phyloP scores from a whole-genome alignment of 1,140 invertebrate genomes.

The Zaprionus vittiger region DNA sequence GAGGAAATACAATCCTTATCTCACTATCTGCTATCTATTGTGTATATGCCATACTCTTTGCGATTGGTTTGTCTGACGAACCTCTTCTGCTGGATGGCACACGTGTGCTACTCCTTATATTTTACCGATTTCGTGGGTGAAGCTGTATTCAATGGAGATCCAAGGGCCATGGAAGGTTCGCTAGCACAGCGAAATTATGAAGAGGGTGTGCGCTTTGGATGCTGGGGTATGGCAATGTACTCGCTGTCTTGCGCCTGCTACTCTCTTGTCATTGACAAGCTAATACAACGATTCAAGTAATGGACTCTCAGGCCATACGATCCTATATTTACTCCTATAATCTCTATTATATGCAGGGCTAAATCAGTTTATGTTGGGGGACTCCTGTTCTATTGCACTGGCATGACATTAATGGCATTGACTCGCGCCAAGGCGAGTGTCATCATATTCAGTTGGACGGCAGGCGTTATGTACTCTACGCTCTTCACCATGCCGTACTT shows the following conservation, averaged over 20 bases:
- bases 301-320: background rate
- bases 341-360: conserved; percentile 86
- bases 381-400: conserved; percentile 94
- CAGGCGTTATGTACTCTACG: conserved; percentile 98
- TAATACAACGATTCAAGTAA: conserved; percentile 93
- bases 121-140: conserved; percentile 99
- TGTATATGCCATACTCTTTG: conserved; percentile 95
- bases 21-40: conserved; percentile 94
- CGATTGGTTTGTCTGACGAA: conserved; percentile 96
- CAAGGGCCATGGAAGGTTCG: conserved; percentile 90
- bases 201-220: conserved; percentile 96
- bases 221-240: conserved; percentile 98
- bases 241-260: conserved; percentile 97
- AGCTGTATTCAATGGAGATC: conserved; percentile 96
- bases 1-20: conserved; percentile 85
- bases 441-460: conserved; percentile 94
- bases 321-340: background rate
- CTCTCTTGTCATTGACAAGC: conserved; percentile 94
- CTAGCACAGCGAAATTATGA: conserved; percentile 90
- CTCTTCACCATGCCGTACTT: conserved; percentile 98
- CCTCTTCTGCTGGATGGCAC: conserved; percentile 98
- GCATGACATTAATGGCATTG: conserved; percentile 95
- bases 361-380: conserved; percentile 95
- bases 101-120: conserved; percentile 98
- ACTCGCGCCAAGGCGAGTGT: conserved; percentile 91